Percentiles rank a stretch among this genome's conserved stretches.
These are phyloP conservation scores for Petrosia ficiformis DNA, from an alignment of 37 sponge, comb jelly and placozoan species.

Conservation along the genomic window DNA sequence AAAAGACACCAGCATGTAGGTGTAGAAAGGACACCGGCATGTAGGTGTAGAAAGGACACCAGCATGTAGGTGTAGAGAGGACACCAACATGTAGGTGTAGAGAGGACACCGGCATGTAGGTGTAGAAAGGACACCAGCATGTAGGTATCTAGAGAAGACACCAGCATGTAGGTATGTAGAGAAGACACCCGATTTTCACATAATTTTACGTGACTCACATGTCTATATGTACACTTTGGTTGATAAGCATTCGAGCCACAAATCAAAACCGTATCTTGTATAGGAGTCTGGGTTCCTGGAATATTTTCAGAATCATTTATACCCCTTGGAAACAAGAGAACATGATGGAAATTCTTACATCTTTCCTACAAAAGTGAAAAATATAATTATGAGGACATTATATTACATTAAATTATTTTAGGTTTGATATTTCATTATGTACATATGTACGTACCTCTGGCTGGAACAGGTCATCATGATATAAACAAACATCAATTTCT, in stretches of 20 bases:
- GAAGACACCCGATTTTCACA: not conserved
- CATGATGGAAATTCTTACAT: slow-evolving; percentile 1
- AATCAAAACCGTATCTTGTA: not conserved
- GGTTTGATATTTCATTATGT: no score
- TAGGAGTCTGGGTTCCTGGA: not conserved
- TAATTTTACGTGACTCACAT: not conserved
- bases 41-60: no score
- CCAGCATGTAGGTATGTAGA: not conserved
- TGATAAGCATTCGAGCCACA: slow-evolving; percentile 6
- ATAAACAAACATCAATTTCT: not conserved
- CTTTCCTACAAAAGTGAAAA: not conserved
- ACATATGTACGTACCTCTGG: not conserved
- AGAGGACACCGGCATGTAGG: no score
- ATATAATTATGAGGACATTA: not conserved
- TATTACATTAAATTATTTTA: no score
- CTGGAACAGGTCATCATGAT: not conserved
- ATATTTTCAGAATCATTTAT: not conserved
- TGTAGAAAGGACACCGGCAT: no score
- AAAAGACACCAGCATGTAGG: no score
- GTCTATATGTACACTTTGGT: not conserved
- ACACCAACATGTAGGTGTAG: no score
- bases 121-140: no score
- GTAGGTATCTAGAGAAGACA: no score
- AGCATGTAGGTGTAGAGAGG: no score
- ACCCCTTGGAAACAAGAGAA: not conserved